Evolutionary conservation across 2,888 invertebrate genomes (phyloP), one percentile per base, ranked within the genome.

Genomic region (Campoplex capitator): DNA sequence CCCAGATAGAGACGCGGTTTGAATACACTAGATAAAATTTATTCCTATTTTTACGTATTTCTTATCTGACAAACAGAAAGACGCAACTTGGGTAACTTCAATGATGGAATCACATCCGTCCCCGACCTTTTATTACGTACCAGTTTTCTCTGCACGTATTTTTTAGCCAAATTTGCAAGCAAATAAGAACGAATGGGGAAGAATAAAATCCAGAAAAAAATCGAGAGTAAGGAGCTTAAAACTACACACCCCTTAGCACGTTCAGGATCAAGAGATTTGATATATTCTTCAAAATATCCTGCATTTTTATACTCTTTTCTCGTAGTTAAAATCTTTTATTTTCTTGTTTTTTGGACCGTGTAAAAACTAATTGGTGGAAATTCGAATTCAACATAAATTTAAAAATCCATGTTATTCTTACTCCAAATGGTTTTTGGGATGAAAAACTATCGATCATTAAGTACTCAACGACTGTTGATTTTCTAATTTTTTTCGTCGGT

Each of bases 11-110:
- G 62, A 88, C 84, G 88, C 73, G 71, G 54, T 76, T 88, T 86
- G 88, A 87, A 88, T 91, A 88, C 82, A 86, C 70, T 70, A 48
- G 45, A 45, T 35, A 9, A 51, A 62, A 73, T 80, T 80, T 51
- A 65, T 73, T 71, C 23, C 38, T 65, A 42, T 74, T 51, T 38
- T 45, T 54, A 68, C 54, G 28, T 56, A 54, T 68, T 54, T 9
- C 23, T 16, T n/a, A 32, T 42, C 23, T 48, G 11, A 38, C 4
- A 32, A 48, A 76, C 32, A 45, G 18, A 62, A 75, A 8, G 58
- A 58, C 74, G 56, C 42, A 23, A 58, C 42, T 11, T 16, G 23
- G 13, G 0, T 18, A 13, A 9, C 8, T 62, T 28, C 45, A 8
- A 48, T 45, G 3, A 38, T 28, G 18, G 62, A 75, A 45, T 18